phyloP scores from a whole-genome alignment of 2,797 vertebrate species.

The Pipistrellus pygmaeus region DNA sequence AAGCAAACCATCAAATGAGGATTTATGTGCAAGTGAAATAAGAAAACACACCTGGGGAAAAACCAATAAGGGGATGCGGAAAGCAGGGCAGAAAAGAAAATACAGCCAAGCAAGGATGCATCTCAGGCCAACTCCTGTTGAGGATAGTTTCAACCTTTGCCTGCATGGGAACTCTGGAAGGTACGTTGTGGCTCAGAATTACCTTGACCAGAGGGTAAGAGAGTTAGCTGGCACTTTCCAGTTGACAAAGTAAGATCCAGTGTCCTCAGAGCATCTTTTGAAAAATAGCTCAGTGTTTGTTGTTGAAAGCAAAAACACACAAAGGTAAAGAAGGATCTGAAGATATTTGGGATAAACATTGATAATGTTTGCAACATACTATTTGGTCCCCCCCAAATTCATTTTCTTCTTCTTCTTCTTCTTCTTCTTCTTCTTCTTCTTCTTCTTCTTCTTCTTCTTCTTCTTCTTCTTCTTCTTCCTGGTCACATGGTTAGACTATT shows the following conservation, averaged over 20 bases:
- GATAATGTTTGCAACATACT: neutral
- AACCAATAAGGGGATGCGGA: neutral
- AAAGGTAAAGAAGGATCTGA: constrained; percentile 30
- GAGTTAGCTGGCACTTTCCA: neutral
- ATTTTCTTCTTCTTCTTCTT: constrained; percentile 48
- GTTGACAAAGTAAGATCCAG: neutral
- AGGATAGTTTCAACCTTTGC: neutral
- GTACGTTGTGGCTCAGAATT: neutral
- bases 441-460: constrained; percentile 12
- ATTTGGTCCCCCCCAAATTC: neutral
- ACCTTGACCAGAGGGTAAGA: neutral
- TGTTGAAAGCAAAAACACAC: constrained; percentile 22
- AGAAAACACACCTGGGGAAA: neutral
- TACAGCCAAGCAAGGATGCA: neutral
- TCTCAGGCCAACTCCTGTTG: neutral
- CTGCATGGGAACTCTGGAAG: neutral
- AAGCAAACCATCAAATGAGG: constrained; percentile 9
- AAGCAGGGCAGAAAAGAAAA: neutral
- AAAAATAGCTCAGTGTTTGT: neutral
- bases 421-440: neutral
- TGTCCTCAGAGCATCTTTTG: neutral
- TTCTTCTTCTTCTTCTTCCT: constrained; percentile 50
- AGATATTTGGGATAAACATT: neutral
- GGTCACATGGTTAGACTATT: neutral
- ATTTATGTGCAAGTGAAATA: constrained; percentile 25